These are phyloP conservation scores for Magallana nippona DNA, from an alignment of 2,888 invertebrate genomes.

Conservation along the genomic window DNA sequence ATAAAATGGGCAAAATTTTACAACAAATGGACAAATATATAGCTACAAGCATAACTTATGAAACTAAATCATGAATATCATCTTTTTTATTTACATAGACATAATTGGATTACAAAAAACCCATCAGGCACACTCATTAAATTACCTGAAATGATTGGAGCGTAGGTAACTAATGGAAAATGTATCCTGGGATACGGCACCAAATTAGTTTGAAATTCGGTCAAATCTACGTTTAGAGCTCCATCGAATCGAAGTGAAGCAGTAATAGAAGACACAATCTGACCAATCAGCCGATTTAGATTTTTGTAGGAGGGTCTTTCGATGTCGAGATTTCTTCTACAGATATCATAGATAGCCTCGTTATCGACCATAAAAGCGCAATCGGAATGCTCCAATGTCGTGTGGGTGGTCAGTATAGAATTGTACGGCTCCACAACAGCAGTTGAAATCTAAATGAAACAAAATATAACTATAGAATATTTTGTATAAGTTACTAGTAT, in stretches of 20 bases:
- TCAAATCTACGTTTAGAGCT: constrained; percentile 82
- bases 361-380: constrained; percentile 98
- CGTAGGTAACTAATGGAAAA: constrained; percentile 91
- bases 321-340: constrained; percentile 88
- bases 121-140: too few species aligned
- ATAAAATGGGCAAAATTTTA: too few species aligned
- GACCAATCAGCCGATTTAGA: constrained; percentile 95
- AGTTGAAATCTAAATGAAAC: constrained; percentile 83
- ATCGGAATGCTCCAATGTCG: constrained; percentile 91
- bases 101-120: too few species aligned
- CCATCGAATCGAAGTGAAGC: constrained; percentile 82
- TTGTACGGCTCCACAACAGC: constrained; percentile 98
- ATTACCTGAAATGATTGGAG: constrained; percentile 89
- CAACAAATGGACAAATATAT: too few species aligned
- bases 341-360: constrained; percentile 94
- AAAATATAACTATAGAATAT: too few species aligned
- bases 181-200: constrained; percentile 85
- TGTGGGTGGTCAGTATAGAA: constrained; percentile 96
- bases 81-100: too few species aligned
- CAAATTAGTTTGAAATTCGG: constrained; percentile 81
- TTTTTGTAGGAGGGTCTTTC: constrained; percentile 92
- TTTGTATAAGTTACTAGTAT: too few species aligned
- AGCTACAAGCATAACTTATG: too few species aligned
- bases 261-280: constrained; percentile 84
- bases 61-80: too few species aligned